Base-by-base conservation (phyloP, 1,140 invertebrate species). In the Calliopsis andreniformis region DNA sequence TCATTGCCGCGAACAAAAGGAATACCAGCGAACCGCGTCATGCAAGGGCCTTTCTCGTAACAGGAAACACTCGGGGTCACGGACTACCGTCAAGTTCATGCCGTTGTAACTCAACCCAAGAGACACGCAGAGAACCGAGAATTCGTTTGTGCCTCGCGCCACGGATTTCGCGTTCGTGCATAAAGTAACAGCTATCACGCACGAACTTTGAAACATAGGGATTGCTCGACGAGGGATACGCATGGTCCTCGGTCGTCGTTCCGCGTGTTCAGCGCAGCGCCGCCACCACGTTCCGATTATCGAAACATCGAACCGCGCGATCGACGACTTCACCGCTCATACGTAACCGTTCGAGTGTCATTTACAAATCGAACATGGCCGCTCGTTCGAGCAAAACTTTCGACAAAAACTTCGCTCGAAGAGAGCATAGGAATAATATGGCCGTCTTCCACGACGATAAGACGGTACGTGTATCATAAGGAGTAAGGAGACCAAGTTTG, bases 31-130 rank as follows among this genome's bases (percentile, higher is more conserved):
- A 80, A 80, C 53, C 32, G 39, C 59, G 25, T 51, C 43, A 70
- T 80, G 78, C 72, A 72, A 66, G 69, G 63, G 78, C 63, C 72
- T 75, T 82, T 71, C 69, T 75, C 71, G 76, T 79, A 83, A 82
- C 80, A 79, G 80, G 70, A 83, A 83, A 72, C 53, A 55, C 61
- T 45, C 25, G 76, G 69, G 80, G 67, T 83, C 81, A 83, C 18
- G 77, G 61, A 63, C 80, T 72, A 55, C 64, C 47, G 14, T 73
- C 47, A 76, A 76, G 59, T 61, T 70, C 42, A 69, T 18, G 32
- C 42, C 32, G 45, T n/a, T 12, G 18, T 61, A 23, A 62, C 67
- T 73, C 51, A 73, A 59, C 35, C 47, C 78, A 58, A 66, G 70
- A 78, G 51, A 35, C 61, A 25, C 39, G 56, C 25, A 59, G 78